phyloP scores from a whole-genome alignment of 1,140 invertebrate genomes.

The Eupeodes corollae region DNA sequence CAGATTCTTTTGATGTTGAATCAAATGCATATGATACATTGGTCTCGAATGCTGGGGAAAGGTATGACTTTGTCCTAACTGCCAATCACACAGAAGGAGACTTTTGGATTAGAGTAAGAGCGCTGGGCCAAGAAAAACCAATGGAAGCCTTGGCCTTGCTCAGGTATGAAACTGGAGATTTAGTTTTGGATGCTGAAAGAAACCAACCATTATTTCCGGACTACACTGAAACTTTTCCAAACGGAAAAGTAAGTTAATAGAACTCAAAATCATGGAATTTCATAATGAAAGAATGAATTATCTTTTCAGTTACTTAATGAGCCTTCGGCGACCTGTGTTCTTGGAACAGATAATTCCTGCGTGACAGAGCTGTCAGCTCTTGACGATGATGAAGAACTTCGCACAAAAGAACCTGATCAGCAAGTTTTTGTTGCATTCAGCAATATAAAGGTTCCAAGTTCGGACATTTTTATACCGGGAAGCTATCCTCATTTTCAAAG shows the following conservation, averaged over 20 bases:
- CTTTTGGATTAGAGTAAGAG: constrained; percentile 45
- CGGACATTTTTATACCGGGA: constrained; percentile 5
- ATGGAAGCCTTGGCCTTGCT: constrained; percentile 8
- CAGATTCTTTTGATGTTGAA: constrained; percentile 41
- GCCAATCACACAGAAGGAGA: constrained; percentile 41
- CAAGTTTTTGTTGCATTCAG: constrained; percentile 7
- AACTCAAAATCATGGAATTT: background rate
- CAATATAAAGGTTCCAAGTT: constrained; percentile 5
- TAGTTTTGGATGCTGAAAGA: background rate
- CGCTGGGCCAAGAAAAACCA: constrained; percentile 38
- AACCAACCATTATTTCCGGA: background rate
- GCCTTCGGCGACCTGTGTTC: constrained; percentile 3
- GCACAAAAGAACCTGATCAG: constrained; percentile 4
- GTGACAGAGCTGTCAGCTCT: constrained; percentile 4
- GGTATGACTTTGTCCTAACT: constrained; percentile 48
- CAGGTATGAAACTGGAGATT: constrained; percentile 4
- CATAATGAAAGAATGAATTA: background rate
- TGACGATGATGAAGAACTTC: constrained; percentile 3
- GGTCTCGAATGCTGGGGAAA: constrained; percentile 44
- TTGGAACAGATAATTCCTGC: constrained; percentile 2
- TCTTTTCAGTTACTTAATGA: constrained; percentile 4
- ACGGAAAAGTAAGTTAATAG: constrained; percentile 4
- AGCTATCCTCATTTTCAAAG: constrained; percentile 7
- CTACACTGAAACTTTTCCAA: constrained; percentile 2
- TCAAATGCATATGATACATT: constrained; percentile 24